phyloP scores from a whole-genome alignment of 2,113 vertebrate species.

The Casuarius casuarius region DNA sequence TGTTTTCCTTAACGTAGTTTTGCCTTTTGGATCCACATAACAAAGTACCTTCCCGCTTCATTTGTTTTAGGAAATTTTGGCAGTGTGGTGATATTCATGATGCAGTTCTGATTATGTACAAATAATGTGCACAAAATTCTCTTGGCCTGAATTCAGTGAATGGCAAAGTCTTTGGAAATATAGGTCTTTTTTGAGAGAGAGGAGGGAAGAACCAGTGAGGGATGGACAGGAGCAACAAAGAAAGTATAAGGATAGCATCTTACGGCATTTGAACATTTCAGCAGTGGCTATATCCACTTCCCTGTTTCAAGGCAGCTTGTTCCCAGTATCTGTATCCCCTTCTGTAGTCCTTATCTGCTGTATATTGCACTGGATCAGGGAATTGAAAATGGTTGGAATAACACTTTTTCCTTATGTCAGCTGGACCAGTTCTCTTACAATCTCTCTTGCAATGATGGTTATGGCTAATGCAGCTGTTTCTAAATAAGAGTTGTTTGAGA shows the following conservation, averaged over 20 bases:
- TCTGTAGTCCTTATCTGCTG: neutral
- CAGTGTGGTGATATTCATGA: neutral
- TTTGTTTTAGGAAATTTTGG: neutral
- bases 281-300: neutral
- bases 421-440: neutral
- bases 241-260: neutral
- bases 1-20: too few relatives aligned
- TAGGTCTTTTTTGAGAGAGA: accelerated
- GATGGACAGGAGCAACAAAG: neutral
- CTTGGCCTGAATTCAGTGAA: neutral
- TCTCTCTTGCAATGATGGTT: neutral
- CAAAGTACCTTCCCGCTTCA: too few relatives aligned
- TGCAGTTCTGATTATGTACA: neutral
- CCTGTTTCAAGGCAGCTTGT: neutral
- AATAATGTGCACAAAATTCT: neutral
- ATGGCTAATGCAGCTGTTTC: neutral
- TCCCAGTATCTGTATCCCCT: neutral
- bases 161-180: neutral
- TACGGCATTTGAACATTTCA: neutral
- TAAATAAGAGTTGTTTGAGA: neutral
- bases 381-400: too few relatives aligned
- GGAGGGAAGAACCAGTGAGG: neutral
- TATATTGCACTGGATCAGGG: too few relatives aligned
- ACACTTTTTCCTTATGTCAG: neutral
- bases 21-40: too few relatives aligned